A percentile compares a stretch with the other conserved stretches of the same genome.
Evolutionary conservation across 1,140 invertebrate species (phyloP).

Genomic region (Cotesia typhae): DNA sequence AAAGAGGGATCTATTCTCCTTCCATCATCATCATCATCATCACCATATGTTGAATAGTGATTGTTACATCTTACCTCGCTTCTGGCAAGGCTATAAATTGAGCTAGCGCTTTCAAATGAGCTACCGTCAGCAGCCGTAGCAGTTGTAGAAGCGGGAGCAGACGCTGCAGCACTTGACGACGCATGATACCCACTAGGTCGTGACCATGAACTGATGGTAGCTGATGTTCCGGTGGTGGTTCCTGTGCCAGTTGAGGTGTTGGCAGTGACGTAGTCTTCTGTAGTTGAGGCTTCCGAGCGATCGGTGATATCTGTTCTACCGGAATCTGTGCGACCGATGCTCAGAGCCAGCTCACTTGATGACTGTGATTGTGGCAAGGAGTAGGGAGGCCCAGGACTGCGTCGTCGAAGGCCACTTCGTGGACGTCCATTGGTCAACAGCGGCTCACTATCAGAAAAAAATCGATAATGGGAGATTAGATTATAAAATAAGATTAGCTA

Average conservation of each 20-base stretch:
- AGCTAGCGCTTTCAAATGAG: constrained; percentile 83
- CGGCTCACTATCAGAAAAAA: constrained; percentile 21
- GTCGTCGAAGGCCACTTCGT: constrained; percentile 54
- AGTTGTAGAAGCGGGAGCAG: constrained; percentile 64
- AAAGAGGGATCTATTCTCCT: neutral
- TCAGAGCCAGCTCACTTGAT: constrained; percentile 62
- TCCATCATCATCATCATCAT: no score
- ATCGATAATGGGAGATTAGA: constrained; percentile 11
- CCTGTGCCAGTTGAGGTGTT: constrained; percentile 78
- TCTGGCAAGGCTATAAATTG: constrained; percentile 77
- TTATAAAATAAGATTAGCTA: constrained; percentile 22
- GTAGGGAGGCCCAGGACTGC: constrained; percentile 53
- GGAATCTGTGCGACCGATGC: constrained; percentile 74
- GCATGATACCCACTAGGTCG: constrained; percentile 50
- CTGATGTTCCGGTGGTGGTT: constrained; percentile 65
- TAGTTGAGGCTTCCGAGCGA: constrained; percentile 84
- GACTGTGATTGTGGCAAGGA: constrained; percentile 62
- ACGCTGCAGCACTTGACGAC: constrained; percentile 55
- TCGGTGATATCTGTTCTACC: constrained; percentile 79
- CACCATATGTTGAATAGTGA: no score
- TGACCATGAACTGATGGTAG: constrained; percentile 61
- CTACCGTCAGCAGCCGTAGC: constrained; percentile 74
- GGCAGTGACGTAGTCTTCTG: constrained; percentile 89
- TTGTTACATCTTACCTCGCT: constrained; percentile 66
- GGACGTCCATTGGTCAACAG: constrained; percentile 50